phyloP scores from a whole-genome alignment of 2,113 vertebrate species.

The Erythrocebus patas region DNA sequence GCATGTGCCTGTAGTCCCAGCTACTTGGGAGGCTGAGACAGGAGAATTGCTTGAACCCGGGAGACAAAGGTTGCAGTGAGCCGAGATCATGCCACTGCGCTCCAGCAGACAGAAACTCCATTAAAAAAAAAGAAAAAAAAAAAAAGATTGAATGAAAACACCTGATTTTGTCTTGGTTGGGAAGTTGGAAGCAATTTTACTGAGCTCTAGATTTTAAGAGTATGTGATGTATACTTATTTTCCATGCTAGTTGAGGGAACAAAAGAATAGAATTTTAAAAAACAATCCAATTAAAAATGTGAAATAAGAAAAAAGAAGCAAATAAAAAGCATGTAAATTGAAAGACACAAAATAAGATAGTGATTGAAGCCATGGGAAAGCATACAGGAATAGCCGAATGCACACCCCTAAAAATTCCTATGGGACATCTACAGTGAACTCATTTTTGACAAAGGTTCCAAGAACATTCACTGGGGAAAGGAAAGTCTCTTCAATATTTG shows the following conservation, averaged over 20 bases:
- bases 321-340: neutral
- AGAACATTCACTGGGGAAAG: no score
- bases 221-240: neutral
- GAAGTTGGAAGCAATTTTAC: neutral
- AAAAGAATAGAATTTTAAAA: neutral
- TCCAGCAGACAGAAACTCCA: no score
- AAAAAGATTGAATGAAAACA: neutral
- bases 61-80: no score
- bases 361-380: neutral
- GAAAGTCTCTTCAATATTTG: no score
- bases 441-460: no score
- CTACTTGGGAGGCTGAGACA: no score
- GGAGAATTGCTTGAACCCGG: no score
- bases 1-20: no score
- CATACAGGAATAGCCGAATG: neutral
- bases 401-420: neutral
- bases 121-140: no score
- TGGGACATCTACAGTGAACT: no score
- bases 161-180: neutral
- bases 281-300: neutral
- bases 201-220: neutral
- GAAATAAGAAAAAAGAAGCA: constrained; percentile 2
- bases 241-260: neutral
- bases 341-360: neutral
- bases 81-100: no score